Conservation (phyloP, 2,888 invertebrate species). For the Ditylenchus weischeri region DNA sequence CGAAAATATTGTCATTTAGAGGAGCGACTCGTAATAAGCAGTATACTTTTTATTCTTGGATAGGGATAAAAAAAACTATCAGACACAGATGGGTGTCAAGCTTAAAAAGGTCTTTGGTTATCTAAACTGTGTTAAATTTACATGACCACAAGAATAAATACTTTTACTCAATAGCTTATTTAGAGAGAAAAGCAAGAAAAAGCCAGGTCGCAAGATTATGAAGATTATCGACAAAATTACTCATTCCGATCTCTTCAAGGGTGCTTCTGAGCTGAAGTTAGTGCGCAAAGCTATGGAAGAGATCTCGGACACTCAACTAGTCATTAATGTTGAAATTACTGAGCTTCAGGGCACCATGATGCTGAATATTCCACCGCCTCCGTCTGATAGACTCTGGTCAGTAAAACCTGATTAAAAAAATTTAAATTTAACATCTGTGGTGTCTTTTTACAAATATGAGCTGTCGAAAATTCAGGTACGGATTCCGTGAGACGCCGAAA, state of each 20-base stretch:
- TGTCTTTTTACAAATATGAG: not conserved
- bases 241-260: not conserved
- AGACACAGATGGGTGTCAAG: too few species aligned
- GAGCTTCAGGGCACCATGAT: slow-evolving; percentile 75
- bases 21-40: too few species aligned
- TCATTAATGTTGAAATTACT: slow-evolving; percentile 78
- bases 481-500: slow-evolving; percentile 77
- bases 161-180: too few species aligned
- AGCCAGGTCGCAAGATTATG: slow-evolving; percentile 63
- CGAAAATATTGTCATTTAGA: not conserved
- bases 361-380: slow-evolving; percentile 79
- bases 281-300: slow-evolving; percentile 82
- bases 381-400: slow-evolving; percentile 82
- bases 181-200: slow-evolving; percentile 77
- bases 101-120: too few species aligned
- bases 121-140: too few species aligned
- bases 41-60: too few species aligned
- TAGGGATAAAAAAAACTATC: too few species aligned
- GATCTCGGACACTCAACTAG: slow-evolving; percentile 81
- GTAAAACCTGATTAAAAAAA: not conserved
- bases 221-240: slow-evolving; percentile 1
- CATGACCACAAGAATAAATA: too few species aligned
- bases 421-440: not conserved
- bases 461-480: slow-evolving; percentile 65
- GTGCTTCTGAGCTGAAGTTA: slow-evolving; percentile 1